Evolutionary conservation across 1,140 invertebrate genomes (phyloP), one percentile per base, ranked within the genome.

Genomic region (Acromyrmex charruanus): DNA sequence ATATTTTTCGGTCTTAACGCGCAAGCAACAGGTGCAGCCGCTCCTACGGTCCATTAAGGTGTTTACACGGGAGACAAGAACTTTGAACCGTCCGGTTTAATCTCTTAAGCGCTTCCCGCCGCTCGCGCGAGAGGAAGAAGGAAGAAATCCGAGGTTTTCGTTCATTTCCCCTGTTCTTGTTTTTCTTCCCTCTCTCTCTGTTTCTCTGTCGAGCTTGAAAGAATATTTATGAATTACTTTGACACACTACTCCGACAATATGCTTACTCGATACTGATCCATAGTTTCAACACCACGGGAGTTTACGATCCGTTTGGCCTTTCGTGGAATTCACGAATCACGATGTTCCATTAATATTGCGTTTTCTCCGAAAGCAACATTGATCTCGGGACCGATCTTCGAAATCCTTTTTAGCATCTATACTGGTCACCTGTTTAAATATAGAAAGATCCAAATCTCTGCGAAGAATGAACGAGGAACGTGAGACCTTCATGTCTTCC

Each of bases 61-160:
- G 89, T 91, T 91, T 91, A 91, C 89, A 87, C 85, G 87, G 58
- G 85, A 91, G 89, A 91, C 89, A 86, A 91, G 87, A 91, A 91
- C 89, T 88, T 91, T 91, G 89, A 91, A 91, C 87, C 89, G 87
- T 91, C 89, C 85, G 79, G 87, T 91, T 91, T 85, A 91, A 91
- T 91, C 89, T 90, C 89, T 87, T 85, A 85, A 91, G 66, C 89
- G 84, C 53, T 90, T 87, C 81, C 89, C 89, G 65, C 25, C 25
- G 80, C 18, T 44, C 49, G 68, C 65, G 77, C 51, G 9, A 35
- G 53, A 51, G 25, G 18, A 61, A 21, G 44, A 69, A 85, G 49
- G 49, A 72, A 77, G 58, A 77, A 85, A 75, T 65, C 44, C 61
- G 35, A 53, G 59, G 14, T 12, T 53, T 44, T 35, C 66, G 51